phyloP scores from a whole-genome alignment of 2,113 vertebrate genomes.

The Ailurus styani region DNA sequence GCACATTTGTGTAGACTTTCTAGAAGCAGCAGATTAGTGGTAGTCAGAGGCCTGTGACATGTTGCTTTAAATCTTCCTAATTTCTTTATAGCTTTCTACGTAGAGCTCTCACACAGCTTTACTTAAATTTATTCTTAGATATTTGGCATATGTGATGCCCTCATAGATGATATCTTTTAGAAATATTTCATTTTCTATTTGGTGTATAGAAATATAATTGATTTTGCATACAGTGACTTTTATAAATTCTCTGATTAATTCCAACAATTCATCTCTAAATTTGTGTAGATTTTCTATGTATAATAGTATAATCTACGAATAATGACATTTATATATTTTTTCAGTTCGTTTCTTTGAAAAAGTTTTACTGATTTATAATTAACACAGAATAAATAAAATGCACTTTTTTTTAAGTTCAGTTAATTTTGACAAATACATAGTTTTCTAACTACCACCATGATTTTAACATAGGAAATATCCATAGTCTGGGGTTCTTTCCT shows the following conservation, averaged over 20 bases:
- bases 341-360: background rate
- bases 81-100: background rate
- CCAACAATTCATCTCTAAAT: background rate
- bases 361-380: background rate
- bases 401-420: background rate
- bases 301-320: background rate
- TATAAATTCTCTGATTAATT: slow-evolving; percentile 10
- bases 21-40: background rate
- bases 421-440: background rate
- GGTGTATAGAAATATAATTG: background rate
- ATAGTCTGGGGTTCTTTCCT: background rate
- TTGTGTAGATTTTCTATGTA: background rate
- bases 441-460: background rate
- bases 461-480: background rate
- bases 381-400: background rate
- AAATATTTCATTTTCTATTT: background rate
- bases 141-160: background rate
- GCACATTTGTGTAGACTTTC: background rate
- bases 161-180: background rate
- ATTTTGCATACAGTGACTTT: background rate
- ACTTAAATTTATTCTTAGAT: background rate
- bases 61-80: background rate
- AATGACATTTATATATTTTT: background rate
- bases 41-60: background rate
- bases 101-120: background rate